Percentiles rank a stretch among this genome's conserved stretches.
phyloP scores from a whole-genome alignment of 2,113 vertebrate genomes.

The Psittacula cyanocephala region DNA sequence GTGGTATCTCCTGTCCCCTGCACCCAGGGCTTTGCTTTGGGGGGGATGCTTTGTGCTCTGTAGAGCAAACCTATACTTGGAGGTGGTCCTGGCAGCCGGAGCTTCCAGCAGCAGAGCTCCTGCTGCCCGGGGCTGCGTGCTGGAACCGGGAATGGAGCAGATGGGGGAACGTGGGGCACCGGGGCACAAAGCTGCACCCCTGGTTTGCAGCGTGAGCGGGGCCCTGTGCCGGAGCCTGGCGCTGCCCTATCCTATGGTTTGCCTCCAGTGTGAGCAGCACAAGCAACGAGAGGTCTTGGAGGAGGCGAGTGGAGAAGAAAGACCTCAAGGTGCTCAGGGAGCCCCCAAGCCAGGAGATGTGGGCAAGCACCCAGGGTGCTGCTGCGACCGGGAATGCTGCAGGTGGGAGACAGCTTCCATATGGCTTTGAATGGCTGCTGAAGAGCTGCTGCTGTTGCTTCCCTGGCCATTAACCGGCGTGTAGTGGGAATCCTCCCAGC shows the following conservation, averaged over 20 bases:
- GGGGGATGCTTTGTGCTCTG: accelerated
- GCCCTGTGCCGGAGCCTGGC: accelerated
- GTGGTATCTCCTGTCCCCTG: not conserved
- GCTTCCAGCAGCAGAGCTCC: not conserved
- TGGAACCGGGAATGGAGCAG: not conserved
- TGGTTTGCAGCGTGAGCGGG: accelerated
- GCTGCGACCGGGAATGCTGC: not conserved
- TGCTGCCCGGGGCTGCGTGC: not conserved
- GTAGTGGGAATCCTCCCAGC: not conserved
- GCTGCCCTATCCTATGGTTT: not conserved
- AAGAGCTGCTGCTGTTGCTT: not conserved
- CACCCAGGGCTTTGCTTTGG: not conserved
- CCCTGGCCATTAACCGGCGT: accelerated
- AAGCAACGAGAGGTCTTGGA: not conserved
- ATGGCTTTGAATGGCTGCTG: accelerated
- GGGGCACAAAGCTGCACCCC: not conserved
- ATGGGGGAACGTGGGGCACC: accelerated
- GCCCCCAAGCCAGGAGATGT: not conserved
- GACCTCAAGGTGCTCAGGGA: accelerated
- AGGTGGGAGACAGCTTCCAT: not conserved
- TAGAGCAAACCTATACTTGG: accelerated
- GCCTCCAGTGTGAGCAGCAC: not conserved
- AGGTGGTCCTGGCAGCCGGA: not conserved
- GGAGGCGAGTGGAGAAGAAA: not conserved
- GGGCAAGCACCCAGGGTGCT: accelerated